Evolutionary conservation across 2,113 vertebrate species (phyloP), one percentile per base, ranked within the genome.

Genomic region (Ellobius talpinus): DNA sequence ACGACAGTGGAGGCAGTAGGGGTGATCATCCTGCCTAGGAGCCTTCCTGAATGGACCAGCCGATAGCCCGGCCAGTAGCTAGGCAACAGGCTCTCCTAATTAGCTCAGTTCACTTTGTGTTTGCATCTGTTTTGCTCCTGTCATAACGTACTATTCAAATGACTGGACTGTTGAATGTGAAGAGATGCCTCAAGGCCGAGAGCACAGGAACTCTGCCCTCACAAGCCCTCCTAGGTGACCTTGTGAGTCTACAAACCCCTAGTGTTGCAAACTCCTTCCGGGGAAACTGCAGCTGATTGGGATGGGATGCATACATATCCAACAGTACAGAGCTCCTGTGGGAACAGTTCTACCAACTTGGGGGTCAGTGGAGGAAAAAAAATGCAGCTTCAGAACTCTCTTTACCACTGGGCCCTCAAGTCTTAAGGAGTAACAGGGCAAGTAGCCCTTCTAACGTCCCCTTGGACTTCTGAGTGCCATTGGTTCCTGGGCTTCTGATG

Each of bases 11-110:
- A 77, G 14, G 31, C 79, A 86, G 63, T 19, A 36, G n/a, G 70
- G 86, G 58, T 86, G 61, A 45, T 65, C 66, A 70, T 87, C 66
- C 50, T 19, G 3, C 8, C 78, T 24, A 2, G 33, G 65, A 74
- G 63, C 13, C 63, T 14, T 29, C 52, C 78, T 47, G 24, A 58
- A 73, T 2, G 63, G 82, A 79, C 79, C 12, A 89, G 90, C 92
- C 31, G 13, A 1, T 2, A 92, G 73, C 91, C 87, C 29, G 95
- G 85, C 85, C 42, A 2, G 97, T 94, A 96, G 92, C 97, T 74
- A 95, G 89, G 96, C 97, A 96, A 96, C 97, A 91, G 93, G 76
- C 94, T 94, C 66, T 74, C 58, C 47, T 36, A 33, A 95, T 92
- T 91, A 93, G 88, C 91, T 95, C 87, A 14, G 76, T 70, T 91